phyloP scores from a whole-genome alignment of 1,140 invertebrate genomes.

The Zaprionus taronus region DNA sequence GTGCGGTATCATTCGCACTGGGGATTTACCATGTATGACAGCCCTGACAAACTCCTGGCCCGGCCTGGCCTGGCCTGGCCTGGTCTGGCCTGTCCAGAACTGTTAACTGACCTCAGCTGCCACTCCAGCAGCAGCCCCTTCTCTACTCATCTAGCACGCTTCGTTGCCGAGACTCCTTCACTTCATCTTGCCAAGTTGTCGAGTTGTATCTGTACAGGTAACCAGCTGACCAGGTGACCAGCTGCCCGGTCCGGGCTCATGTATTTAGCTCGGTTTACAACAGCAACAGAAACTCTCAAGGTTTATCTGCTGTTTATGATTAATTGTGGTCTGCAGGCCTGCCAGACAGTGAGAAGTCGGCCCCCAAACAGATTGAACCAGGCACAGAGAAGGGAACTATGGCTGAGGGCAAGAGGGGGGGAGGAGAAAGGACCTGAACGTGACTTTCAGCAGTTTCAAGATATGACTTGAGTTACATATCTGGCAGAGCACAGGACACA shows the following conservation, averaged over 20 bases:
- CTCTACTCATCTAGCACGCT: background rate
- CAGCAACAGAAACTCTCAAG: constrained; percentile 22
- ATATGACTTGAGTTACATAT: constrained; percentile 3
- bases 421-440: background rate
- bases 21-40: constrained; percentile 39
- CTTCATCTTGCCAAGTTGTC: constrained; percentile 9
- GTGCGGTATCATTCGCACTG: constrained; percentile 9
- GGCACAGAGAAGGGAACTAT: background rate
- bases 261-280: constrained; percentile 33
- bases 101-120: constrained; percentile 4
- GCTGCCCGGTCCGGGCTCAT: constrained; percentile 19
- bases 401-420: background rate
- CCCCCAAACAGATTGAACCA: constrained; percentile 1
- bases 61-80: background rate
- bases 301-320: constrained; percentile 52
- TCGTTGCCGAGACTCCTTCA: background rate
- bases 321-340: constrained; percentile 36
- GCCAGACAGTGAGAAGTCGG: constrained; percentile 11
- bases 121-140: background rate
- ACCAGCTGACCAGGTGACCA: constrained; percentile 21
- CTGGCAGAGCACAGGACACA: background rate
- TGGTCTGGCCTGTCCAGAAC: constrained; percentile 3
- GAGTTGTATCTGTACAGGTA: constrained; percentile 33
- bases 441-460: constrained; percentile 1
- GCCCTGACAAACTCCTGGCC: constrained; percentile 26